phyloP scores from a whole-genome alignment of 2,888 invertebrate genomes.

The Griposia aprilina region DNA sequence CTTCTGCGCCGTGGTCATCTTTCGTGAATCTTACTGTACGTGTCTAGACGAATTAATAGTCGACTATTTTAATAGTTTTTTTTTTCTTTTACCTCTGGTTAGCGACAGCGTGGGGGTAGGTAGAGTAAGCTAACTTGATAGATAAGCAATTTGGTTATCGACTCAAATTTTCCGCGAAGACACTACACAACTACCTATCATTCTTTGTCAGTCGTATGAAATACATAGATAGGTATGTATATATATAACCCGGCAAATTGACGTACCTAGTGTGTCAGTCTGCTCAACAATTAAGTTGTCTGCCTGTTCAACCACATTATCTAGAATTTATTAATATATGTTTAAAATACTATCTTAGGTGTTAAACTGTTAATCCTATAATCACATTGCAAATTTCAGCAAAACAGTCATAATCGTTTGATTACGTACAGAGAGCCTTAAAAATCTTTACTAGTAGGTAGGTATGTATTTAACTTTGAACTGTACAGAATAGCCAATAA shows the following conservation, averaged over 20 bases:
- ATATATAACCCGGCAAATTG: neutral
- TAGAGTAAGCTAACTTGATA: neutral
- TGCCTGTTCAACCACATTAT: neutral
- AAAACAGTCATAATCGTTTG: neutral
- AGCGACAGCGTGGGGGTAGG: neutral
- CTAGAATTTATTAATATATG: constrained; percentile 1
- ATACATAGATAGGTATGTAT: neutral
- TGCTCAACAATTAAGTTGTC: neutral
- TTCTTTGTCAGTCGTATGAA: neutral
- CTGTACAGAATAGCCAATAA: neutral
- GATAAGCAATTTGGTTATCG: neutral
- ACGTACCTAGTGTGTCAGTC: neutral
- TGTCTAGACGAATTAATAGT: constrained; percentile 20
- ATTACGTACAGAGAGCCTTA: neutral
- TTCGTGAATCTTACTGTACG: too few relatives aligned
- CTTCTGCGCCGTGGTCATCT: too few relatives aligned
- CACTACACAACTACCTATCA: neutral
- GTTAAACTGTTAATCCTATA: constrained; percentile 21
- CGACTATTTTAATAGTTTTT: neutral
- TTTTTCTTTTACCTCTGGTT: neutral
- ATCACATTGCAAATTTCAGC: neutral
- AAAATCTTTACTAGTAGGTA: neutral
- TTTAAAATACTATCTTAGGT: neutral
- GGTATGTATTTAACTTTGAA: neutral
- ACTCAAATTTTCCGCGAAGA: neutral